Base-by-base conservation (phyloP, 1,140 invertebrate species). In the Maconellicoccus hirsutus region DNA sequence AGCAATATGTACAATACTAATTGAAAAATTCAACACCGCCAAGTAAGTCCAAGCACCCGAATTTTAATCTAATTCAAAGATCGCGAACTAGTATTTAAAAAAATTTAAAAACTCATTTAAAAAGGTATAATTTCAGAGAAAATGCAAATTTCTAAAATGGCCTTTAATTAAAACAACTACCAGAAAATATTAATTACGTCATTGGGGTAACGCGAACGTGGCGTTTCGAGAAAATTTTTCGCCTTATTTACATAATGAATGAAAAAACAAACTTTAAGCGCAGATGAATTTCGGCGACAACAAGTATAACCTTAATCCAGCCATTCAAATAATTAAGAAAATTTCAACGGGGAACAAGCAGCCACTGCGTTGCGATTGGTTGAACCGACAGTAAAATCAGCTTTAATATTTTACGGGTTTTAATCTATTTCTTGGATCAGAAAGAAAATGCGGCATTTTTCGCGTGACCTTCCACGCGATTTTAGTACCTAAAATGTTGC, bases 361-460 rank as follows among this genome's bases (percentile, higher is more conserved):
- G 3, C 6, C 4, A 33, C 12, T 52, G n/a, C 4, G 42, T 52
- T 52, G 42, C 42, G 42, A 52, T 52, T 52, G 42, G 42, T 52
- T 6, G 25, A 12, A 66, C 61, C 61, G 61, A 66, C 25, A 66
- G 61, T 66, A 66, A 66, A 66, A 66, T 66, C 61, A 66, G 61
- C 61, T 66, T 66, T 23, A 66, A 66, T 66, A 66, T 66, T 66
- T 66, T 16, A 25, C 25, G 3, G 25, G 21, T 66, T 66, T 66
- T 66, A 66, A 66, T 66, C 61, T 66, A 23, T 25, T 66, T 66
- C 25, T 66, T 22, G 25, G 25, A 66, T 66, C 61, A 66, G 25
- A 66, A 66, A 66, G 25, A 66, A 66, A 66, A 66, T 66, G 61
- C 61, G 22, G 61, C 61, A 66, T 66, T 66, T 66, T 66, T 66